These are phyloP conservation scores for Buceros bicornis DNA, from an alignment of 2,797 vertebrate genomes.

Conservation along the genomic window DNA sequence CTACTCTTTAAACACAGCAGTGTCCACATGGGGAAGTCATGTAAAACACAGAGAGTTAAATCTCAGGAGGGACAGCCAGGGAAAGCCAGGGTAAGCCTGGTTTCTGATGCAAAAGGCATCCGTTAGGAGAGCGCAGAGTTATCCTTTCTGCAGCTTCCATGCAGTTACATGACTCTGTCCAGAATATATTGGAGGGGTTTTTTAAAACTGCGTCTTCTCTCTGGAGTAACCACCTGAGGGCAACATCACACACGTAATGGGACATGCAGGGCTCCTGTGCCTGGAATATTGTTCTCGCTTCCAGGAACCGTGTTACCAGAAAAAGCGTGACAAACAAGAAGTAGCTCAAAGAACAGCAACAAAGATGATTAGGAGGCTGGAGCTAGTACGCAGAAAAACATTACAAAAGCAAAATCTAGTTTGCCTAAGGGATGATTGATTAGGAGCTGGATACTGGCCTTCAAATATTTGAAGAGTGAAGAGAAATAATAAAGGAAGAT, in stretches of 20 bases:
- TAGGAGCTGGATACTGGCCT: not conserved
- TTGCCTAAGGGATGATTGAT: constrained; percentile 33
- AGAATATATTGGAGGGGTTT: not conserved
- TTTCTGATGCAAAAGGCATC: not conserved
- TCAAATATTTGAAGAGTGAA: constrained; percentile 22
- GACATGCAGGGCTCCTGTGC: not conserved
- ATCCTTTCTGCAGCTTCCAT: not conserved
- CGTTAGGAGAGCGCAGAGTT: not conserved
- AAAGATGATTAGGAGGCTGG: not conserved
- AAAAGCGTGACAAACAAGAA: not conserved
- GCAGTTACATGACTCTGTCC: not conserved
- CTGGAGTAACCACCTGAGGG: constrained; percentile 62
- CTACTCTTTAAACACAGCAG: not conserved
- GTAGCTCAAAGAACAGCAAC: constrained; percentile 7
- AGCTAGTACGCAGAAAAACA: not conserved
- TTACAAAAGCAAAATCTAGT: constrained; percentile 31
- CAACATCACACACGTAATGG: constrained; percentile 32
- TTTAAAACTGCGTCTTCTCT: not conserved
- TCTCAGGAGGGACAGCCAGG: not conserved
- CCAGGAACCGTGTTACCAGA: not conserved
- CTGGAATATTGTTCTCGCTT: not conserved
- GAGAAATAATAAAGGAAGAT: constrained; percentile 7
- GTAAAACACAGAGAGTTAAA: not conserved
- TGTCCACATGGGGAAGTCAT: not conserved
- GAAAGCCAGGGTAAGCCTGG: not conserved